Percentiles rank a stretch among this genome's conserved stretches.
These are phyloP conservation scores for Pipa parva DNA, from an alignment of 2,113 vertebrate species.

Conservation along the genomic window DNA sequence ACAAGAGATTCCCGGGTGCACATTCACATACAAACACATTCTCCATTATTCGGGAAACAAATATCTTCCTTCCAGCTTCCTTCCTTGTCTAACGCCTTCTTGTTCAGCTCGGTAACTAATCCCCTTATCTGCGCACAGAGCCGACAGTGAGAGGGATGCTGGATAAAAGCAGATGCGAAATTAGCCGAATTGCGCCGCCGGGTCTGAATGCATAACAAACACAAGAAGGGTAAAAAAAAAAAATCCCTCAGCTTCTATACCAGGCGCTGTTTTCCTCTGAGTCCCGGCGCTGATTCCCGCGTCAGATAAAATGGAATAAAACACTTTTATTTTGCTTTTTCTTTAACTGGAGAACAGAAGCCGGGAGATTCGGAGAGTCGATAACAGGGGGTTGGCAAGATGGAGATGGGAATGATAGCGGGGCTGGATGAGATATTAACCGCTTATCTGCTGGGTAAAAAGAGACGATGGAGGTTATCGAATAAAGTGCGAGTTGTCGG, in stretches of 20 bases:
- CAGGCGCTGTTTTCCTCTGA: constrained; percentile 47
- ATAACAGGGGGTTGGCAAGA: constrained; percentile 39
- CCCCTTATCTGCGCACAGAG: constrained; percentile 74
- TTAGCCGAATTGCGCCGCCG: constrained; percentile 66
- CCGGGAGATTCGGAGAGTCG: constrained; percentile 48
- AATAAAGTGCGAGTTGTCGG: too few species aligned
- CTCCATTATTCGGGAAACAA: constrained; percentile 69
- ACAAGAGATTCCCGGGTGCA: constrained; percentile 34
- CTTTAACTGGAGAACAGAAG: constrained; percentile 31
- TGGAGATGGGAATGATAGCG: constrained; percentile 11
- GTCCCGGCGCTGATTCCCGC: constrained; percentile 4
- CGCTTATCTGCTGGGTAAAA: not conserved
- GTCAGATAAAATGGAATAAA: constrained; percentile 22
- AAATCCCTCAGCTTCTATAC: constrained; percentile 37
- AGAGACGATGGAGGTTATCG: too few species aligned
- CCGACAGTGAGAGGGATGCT: constrained; percentile 58
- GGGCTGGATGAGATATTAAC: not conserved
- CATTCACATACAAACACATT: constrained; percentile 46
- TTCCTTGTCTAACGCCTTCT: constrained; percentile 62
- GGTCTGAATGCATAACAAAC: constrained; percentile 61
- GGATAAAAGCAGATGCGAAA: constrained; percentile 71
- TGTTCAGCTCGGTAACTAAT: constrained; percentile 73
- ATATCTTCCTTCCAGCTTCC: constrained; percentile 66
- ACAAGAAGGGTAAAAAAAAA: constrained; percentile 30
- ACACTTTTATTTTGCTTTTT: constrained; percentile 29